phyloP scores from a whole-genome alignment of 2,797 vertebrate genomes.

The Intellagama lesueurii region DNA sequence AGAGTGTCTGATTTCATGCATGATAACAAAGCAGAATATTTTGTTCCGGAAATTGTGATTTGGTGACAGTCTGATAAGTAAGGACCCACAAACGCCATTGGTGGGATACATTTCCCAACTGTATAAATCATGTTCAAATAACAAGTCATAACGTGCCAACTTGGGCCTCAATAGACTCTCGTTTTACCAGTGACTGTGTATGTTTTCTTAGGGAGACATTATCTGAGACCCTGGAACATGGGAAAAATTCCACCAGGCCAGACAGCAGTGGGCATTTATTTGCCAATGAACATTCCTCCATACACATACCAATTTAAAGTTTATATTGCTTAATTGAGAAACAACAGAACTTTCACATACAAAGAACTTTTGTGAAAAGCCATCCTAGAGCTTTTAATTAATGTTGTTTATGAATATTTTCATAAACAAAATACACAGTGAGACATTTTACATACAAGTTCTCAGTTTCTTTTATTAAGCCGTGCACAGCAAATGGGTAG shows the following conservation, averaged over 20 bases:
- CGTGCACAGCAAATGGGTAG: no score
- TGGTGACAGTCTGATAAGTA: slow-evolving; percentile 33
- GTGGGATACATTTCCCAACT: slow-evolving; percentile 45
- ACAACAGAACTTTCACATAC: slow-evolving; percentile 48
- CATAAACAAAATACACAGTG: neutral
- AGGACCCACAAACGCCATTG: slow-evolving; percentile 25
- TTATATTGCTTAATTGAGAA: slow-evolving; percentile 55
- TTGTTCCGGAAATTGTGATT: slow-evolving; percentile 28
- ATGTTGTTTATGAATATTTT: slow-evolving; percentile 44
- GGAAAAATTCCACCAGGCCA: slow-evolving; percentile 57
- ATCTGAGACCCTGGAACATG: slow-evolving; percentile 61
- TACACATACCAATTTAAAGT: slow-evolving; percentile 57
- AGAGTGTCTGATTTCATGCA: slow-evolving; percentile 1
- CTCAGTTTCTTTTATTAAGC: no score
- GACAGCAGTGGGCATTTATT: slow-evolving; percentile 63
- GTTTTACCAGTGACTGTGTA: slow-evolving; percentile 68
- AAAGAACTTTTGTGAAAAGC: slow-evolving; percentile 58
- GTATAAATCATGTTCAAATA: slow-evolving; percentile 57
- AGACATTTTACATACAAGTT: no score
- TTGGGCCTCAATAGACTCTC: slow-evolving; percentile 63
- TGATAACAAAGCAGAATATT: slow-evolving; percentile 22
- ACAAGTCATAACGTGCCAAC: slow-evolving; percentile 60
- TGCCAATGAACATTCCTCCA: slow-evolving; percentile 46
- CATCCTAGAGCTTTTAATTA: slow-evolving; percentile 51
- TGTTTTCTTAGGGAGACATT: slow-evolving; percentile 69